phyloP scores from a whole-genome alignment of 2,113 vertebrate genomes.

The Psittacus erithacus region DNA sequence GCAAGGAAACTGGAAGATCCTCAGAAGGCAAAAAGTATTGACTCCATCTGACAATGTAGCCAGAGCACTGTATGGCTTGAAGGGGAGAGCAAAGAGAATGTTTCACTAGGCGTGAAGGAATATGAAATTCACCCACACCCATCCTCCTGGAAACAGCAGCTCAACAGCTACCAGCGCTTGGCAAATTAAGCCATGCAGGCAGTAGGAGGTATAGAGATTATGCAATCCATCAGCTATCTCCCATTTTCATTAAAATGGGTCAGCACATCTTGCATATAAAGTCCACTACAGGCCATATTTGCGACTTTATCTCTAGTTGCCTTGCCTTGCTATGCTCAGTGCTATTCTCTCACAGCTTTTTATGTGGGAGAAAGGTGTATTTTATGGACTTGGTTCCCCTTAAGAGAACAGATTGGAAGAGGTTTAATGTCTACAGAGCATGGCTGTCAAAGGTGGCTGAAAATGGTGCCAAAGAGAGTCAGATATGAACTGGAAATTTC shows the following conservation, averaged over 20 bases:
- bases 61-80: neutral
- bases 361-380: neutral
- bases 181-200: conserved; percentile 9
- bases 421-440: neutral
- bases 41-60: conserved; percentile 24
- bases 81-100: neutral
- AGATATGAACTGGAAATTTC: neutral
- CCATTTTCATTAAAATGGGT: conserved; percentile 2
- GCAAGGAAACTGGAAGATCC: conserved; percentile 20
- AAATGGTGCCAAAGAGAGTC: neutral
- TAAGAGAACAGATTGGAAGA: neutral
- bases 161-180: neutral
- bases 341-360: neutral
- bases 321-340: neutral
- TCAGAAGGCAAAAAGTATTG: neutral
- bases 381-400: neutral
- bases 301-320: neutral
- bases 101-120: neutral
- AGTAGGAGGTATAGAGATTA: neutral
- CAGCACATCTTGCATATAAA: neutral
- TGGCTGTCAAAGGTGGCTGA: neutral
- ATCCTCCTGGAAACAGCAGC: conserved; percentile 34
- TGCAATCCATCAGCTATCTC: neutral
- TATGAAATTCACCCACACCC: neutral
- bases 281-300: neutral